A percentile compares a stretch with the other conserved stretches of the same genome.
phyloP scores from a whole-genome alignment of 1,140 invertebrate genomes.

The Papilio xuthus region DNA sequence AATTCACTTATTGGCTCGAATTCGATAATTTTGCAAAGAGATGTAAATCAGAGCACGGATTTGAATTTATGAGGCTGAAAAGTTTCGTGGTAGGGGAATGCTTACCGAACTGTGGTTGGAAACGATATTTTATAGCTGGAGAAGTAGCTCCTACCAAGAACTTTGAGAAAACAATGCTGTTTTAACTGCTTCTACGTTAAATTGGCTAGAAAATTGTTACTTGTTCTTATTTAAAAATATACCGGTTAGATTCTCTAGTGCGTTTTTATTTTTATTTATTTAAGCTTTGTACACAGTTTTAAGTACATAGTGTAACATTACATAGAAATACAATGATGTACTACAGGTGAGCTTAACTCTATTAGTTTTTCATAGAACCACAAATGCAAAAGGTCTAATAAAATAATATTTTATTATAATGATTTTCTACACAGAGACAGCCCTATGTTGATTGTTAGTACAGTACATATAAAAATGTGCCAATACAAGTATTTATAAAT shows the following conservation, averaged over 20 bases:
- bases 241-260: neutral
- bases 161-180: slow-evolving; percentile 19
- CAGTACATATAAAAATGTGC: neutral
- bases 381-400: neutral
- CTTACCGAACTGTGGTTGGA: neutral
- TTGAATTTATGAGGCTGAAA: slow-evolving; percentile 21
- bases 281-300: too few species aligned
- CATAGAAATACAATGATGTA: too few species aligned
- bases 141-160: neutral
- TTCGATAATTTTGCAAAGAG: neutral
- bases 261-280: too few species aligned
- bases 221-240: neutral
- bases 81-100: slow-evolving; percentile 6
- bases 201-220: neutral
- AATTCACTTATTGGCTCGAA: slow-evolving; percentile 14
- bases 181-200: slow-evolving; percentile 1
- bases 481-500: slow-evolving; percentile 8
- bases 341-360: too few species aligned
- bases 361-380: neutral
- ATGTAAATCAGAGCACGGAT: slow-evolving; percentile 16
- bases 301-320: too few species aligned
- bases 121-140: slow-evolving; percentile 12
- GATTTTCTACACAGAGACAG: neutral
- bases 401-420: neutral
- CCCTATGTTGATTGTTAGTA: neutral